Base-by-base conservation (phyloP, 2,113 vertebrate genomes). In the Tragelaphus strepsiceros region DNA sequence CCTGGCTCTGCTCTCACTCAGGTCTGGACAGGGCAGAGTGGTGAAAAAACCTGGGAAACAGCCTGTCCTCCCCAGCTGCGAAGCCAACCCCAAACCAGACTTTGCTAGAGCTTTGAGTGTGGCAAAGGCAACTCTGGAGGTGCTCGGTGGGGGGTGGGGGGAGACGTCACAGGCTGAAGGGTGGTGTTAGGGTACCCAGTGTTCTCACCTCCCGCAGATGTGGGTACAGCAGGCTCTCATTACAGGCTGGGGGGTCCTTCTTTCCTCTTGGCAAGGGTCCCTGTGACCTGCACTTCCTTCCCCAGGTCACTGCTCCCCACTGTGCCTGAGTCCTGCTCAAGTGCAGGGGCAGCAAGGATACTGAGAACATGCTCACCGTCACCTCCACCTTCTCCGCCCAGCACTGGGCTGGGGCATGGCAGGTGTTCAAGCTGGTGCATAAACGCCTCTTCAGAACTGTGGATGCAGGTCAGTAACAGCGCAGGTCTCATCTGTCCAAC, bases 291-390 rank as follows among this genome's bases (percentile, higher is more conserved):
- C 16, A 39, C 53, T 24, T 30, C 43, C 51, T 32, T 74, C 16
- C 28, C 35, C 5, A 24, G 21, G 13, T 5, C 67, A 9, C 0
- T 11, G 78, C 17, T 21, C 32, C 49, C 11, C 8, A 2, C n/a
- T 56, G 54, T 10, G 67, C n/a, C 82, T 0, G 6, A 61, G 53
- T 28, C n/a, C 53, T 62, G 62, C 90, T 26, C 61, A 77, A n/a
- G 30, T 6, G 2, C 8, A 7, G 35, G 14, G 14, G 11, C 83
- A 12, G 54, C 14, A 6, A 53, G n/a, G 78, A 82, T 10, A 5
- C 0, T 10, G 6, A 16, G 30, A 6, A 46, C 46, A 22, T 43
- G 0, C 7, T 86, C 1, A 1, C 81, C 53, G 43, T 91, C 97
- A 90, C 46, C 81, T 32, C 35, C 5, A 1, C 32, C 32, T 3